A percentile compares a stretch with the other conserved stretches of the same genome.
Evolutionary conservation across 2,888 invertebrate species (phyloP).

Genomic region (Diplolepis rosae): DNA sequence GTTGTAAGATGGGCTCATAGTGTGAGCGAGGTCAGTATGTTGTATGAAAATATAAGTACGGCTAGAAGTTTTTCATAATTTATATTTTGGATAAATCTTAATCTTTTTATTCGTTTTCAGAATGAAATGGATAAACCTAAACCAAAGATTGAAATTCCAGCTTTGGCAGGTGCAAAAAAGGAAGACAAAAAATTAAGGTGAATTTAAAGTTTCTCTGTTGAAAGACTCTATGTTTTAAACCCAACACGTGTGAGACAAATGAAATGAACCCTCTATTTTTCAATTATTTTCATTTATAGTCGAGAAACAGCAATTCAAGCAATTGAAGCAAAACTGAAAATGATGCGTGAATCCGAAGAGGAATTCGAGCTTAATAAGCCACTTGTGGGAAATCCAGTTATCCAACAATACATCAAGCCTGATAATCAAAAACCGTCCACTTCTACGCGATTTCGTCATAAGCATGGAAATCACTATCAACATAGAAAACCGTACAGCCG

Average conservation of each 20-base stretch:
- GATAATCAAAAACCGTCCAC: conserved; percentile 70
- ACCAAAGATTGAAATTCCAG: conserved; percentile 85
- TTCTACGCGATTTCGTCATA: conserved; percentile 61
- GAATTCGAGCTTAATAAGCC: conserved; percentile 86
- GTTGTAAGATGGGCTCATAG: conserved; percentile 89
- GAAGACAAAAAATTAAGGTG: conserved; percentile 76
- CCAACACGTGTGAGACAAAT: not conserved
- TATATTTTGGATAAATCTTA: not conserved
- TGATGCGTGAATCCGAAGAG: conserved; percentile 82
- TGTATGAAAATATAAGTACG: not conserved
- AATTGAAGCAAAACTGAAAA: conserved; percentile 89
- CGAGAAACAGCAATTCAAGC: conserved; percentile 89
- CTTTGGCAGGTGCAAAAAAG: conserved; percentile 79
- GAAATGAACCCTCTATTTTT: conserved; percentile 21
- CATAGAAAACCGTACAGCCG: conserved; percentile 69
- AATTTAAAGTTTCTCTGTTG: not conserved
- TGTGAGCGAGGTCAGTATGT: conserved; percentile 79
- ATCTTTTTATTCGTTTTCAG: conserved; percentile 72
- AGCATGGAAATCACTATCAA: conserved; percentile 60
- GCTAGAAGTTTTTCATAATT: not conserved
- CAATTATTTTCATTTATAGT: conserved; percentile 72
- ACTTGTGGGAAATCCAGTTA: conserved; percentile 80
- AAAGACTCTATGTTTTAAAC: not conserved
- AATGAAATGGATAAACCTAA: conserved; percentile 86
- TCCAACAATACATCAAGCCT: conserved; percentile 80